Evolutionary conservation across 1,140 invertebrate species (phyloP).

Genomic region (Planococcus citri): DNA sequence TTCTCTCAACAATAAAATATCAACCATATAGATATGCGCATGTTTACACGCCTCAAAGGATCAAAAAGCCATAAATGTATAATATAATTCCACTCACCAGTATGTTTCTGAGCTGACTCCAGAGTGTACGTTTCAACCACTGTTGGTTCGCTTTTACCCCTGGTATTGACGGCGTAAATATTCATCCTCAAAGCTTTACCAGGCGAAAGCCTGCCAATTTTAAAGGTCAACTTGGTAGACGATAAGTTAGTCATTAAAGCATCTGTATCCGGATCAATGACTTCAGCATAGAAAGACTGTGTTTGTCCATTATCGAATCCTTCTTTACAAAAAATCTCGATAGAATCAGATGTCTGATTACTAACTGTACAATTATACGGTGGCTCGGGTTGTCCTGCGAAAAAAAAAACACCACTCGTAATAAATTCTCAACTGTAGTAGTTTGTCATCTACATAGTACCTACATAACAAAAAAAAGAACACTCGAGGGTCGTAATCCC

Average conservation of each 20-base stretch:
- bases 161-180: slow-evolving; percentile 69
- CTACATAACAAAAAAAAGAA: too few species aligned
- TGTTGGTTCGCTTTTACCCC: slow-evolving; percentile 60
- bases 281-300: slow-evolving; percentile 56
- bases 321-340: slow-evolving; percentile 61
- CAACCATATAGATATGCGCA: too few species aligned
- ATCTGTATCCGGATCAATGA: slow-evolving; percentile 46
- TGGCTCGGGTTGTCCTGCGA: slow-evolving; percentile 52
- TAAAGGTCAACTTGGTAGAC: slow-evolving; percentile 48
- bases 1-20: too few species aligned
- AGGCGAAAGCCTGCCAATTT: slow-evolving; percentile 49
- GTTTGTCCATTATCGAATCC: slow-evolving; percentile 69
- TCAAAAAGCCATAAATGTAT: too few species aligned
- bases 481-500: too few species aligned
- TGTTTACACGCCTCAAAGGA: too few species aligned
- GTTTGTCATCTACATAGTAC: too few species aligned
- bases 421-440: neutral
- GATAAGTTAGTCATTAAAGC: slow-evolving; percentile 30
- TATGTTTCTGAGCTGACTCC: slow-evolving; percentile 65
- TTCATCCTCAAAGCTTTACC: slow-evolving; percentile 53
- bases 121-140: slow-evolving; percentile 50
- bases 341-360: slow-evolving; percentile 62
- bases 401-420: neutral
- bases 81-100: slow-evolving; percentile 47
- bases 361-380: slow-evolving; percentile 64